These are phyloP conservation scores for Hydrotaea cyrtoneurina DNA, from an alignment of 2,888 invertebrate genomes.

Conservation along the genomic window DNA sequence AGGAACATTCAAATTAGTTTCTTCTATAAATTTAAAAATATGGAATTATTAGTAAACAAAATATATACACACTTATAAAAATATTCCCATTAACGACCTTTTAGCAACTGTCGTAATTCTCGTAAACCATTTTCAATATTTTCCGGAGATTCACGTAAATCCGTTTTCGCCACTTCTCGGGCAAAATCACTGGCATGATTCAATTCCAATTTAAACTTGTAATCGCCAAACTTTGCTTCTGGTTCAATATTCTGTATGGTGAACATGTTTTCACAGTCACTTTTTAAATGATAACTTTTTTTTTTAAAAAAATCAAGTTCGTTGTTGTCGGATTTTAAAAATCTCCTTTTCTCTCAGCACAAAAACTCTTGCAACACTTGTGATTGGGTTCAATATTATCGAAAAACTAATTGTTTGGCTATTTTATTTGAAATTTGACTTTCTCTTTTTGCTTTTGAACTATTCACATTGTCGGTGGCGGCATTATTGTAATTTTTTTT, in stretches of 20 bases:
- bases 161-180: conserved; percentile 25
- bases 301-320: too few species aligned
- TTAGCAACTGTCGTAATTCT: conserved; percentile 32
- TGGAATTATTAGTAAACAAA: background rate
- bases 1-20: conserved; percentile 40
- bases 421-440: background rate
- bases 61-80: background rate
- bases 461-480: conserved; percentile 43
- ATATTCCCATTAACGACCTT: conserved; percentile 17
- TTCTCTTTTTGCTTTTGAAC: conserved; percentile 1
- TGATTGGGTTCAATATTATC: background rate
- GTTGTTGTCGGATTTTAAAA: too few species aligned
- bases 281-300: background rate
- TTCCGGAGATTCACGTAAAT: conserved; percentile 50
- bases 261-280: background rate
- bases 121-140: conserved; percentile 40
- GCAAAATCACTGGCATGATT: conserved; percentile 3
- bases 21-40: conserved; percentile 34
- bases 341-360: too few species aligned
- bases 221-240: conserved; percentile 38
- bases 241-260: conserved; percentile 5
- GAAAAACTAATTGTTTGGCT: conserved; percentile 11
- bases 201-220: conserved; percentile 44
- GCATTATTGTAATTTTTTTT: conserved; percentile 31
- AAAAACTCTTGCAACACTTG: background rate